Base-by-base conservation (phyloP, 2,113 vertebrate genomes). In the Vulpes vulpes region DNA sequence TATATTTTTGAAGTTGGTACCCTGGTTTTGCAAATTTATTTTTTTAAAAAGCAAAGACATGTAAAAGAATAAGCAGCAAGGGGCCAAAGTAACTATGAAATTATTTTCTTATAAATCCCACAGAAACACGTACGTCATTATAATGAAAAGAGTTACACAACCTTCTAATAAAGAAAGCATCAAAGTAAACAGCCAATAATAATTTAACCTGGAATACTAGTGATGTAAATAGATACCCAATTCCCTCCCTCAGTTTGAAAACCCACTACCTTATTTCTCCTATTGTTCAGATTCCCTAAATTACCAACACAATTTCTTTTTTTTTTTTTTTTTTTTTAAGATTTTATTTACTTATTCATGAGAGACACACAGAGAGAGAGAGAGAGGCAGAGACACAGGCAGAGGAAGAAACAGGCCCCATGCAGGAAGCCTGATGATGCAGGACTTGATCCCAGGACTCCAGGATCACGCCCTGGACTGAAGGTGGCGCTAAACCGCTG, bases 1-100 rank as follows among this genome's bases (percentile, higher is more conserved):
- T 87, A 84, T 27, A 71, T 82, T 90, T 94, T 88, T 81, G 38
- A 89, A 95, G 89, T 30, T 51, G 67, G 49, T 62, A 93, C 0
- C 32, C 30, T 62, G 11, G 2, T 53, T 95, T 93, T 85, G 43
- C 69, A 90, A 95, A 85, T 49, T 65, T 43, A 78, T 81, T 78
- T 65, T 65, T 81, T 96, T 67, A 43, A 91, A 84, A 96, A 96
- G 35, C 30, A 71, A 82, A 93, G 16, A 93, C n/a, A 80, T 92
- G 95, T 76, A 87, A 96, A 97, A 95, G 11, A 16, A 80, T n/a
- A 87, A 62, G 76, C 55, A 80, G 67, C 32, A 96, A 90, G 57
- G 3, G n/a, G 49, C 15, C 27, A 78, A 16, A 91, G 20, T 67
- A 88, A 92, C n/a, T 79, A 84, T 49, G 35, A 87, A 81, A 74